These are phyloP conservation scores for Actenoides hombroni DNA, from an alignment of 2,113 vertebrate species.

Conservation along the genomic window DNA sequence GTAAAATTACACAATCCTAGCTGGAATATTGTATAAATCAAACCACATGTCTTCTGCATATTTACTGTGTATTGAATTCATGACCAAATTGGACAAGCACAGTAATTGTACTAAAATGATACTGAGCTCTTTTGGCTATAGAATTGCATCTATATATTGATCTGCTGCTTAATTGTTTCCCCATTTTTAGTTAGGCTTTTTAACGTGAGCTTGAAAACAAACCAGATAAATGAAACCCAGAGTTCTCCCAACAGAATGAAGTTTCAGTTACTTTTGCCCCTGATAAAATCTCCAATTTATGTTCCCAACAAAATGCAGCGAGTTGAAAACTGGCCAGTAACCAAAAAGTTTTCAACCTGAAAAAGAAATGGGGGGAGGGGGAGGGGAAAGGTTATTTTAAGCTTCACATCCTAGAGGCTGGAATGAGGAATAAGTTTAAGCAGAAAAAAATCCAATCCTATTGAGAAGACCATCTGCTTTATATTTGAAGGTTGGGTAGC, in stretches of 20 bases:
- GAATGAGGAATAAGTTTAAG: background rate
- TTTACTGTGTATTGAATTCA: background rate
- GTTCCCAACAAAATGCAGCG: background rate
- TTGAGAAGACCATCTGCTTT: constrained; percentile 65
- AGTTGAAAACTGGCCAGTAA: background rate
- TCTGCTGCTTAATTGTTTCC: background rate
- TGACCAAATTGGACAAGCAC: background rate
- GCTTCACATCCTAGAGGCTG: background rate
- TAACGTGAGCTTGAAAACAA: background rate
- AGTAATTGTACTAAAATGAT: background rate
- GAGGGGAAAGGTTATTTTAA: background rate
- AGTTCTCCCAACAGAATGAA: background rate
- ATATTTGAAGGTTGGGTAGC: constrained; percentile 54
- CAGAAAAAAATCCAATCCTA: background rate
- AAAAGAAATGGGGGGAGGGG: background rate
- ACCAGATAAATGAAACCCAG: background rate
- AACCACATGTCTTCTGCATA: background rate
- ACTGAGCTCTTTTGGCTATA: background rate
- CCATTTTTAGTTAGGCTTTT: background rate
- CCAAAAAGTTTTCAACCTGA: background rate
- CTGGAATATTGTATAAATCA: background rate
- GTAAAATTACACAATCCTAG: background rate
- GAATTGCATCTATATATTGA: background rate
- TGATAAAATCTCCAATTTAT: background rate
- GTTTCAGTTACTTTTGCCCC: background rate